These are phyloP conservation scores for Aethina tumida DNA, from an alignment of 1,140 invertebrate genomes.

Conservation along the genomic window DNA sequence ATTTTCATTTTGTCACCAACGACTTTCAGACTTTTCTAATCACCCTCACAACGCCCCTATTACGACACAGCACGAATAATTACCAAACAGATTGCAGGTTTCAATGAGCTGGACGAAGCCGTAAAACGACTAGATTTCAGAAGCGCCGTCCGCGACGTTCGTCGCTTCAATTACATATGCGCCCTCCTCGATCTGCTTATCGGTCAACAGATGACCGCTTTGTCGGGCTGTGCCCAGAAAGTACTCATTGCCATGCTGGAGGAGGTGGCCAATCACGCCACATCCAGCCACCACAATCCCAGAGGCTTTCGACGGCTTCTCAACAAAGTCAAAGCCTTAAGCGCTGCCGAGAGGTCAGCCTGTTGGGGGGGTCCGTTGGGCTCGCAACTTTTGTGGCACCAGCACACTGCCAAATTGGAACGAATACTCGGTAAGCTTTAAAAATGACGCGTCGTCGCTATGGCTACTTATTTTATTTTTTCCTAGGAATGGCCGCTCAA, in stretches of 20 bases:
- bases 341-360: slow-evolving; percentile 41
- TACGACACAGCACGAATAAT: too few relatives aligned
- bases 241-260: slow-evolving; percentile 88
- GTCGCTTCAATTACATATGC: slow-evolving; percentile 94
- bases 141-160: slow-evolving; percentile 85
- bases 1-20: too few relatives aligned
- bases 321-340: slow-evolving; percentile 59
- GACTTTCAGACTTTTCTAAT: too few relatives aligned
- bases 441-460: too few relatives aligned
- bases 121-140: slow-evolving; percentile 89
- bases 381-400: slow-evolving; percentile 78
- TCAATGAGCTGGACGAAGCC: slow-evolving; percentile 91
- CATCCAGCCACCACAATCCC: slow-evolving; percentile 79
- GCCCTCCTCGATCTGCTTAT: slow-evolving; percentile 84
- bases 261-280: slow-evolving; percentile 70
- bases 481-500: slow-evolving; percentile 66
- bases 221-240: slow-evolving; percentile 90
- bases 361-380: slow-evolving; percentile 85
- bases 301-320: slow-evolving; percentile 70
- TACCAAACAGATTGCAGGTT: slow-evolving; percentile 90
- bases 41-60: too few relatives aligned
- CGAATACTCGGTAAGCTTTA: too few relatives aligned
- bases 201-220: slow-evolving; percentile 65
- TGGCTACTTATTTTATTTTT: too few relatives aligned
- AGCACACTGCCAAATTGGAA: slow-evolving; percentile 74